Evolutionary conservation across 2,113 vertebrate species (phyloP).

Genomic region (Mandrillus leucophaeus): DNA sequence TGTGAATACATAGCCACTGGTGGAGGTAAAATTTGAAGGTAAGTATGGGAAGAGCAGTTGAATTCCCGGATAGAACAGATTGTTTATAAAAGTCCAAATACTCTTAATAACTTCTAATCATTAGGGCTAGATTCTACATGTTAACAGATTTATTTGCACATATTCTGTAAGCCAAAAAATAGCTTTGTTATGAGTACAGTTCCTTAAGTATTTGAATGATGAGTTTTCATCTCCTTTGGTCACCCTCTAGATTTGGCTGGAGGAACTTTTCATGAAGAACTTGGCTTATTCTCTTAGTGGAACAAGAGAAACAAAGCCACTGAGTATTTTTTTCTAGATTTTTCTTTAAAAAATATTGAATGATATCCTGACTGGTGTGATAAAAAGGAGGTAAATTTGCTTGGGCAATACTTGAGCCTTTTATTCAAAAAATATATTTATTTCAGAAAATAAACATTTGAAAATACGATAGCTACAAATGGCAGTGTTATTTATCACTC

Average conservation of each 20-base stretch:
- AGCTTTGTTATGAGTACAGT: not conserved
- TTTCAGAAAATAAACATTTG: not conserved
- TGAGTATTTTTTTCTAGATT: not conserved
- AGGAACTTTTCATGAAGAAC: conserved; percentile 4
- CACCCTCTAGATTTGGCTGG: not conserved
- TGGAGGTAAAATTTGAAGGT: not conserved
- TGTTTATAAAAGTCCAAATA: not conserved
- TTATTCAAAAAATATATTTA: conserved; percentile 31
- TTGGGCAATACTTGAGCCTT: not conserved
- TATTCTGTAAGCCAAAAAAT: not conserved
- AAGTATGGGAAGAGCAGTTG: not conserved
- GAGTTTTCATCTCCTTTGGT: not conserved
- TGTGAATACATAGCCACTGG: not conserved
- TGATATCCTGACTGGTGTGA: not conserved
- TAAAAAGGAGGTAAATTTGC: conserved; percentile 26
- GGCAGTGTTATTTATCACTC: not conserved
- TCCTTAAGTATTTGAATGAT: not conserved
- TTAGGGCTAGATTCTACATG: not conserved
- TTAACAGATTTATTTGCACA: not conserved
- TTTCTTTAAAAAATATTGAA: not conserved
- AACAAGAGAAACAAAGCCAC: not conserved
- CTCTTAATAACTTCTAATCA: not conserved
- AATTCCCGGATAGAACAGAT: not conserved
- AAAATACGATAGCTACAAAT: not conserved
- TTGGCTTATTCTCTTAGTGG: not conserved